Conservation (phyloP, 2,888 invertebrate species). For the Lissonota sp. region DNA sequence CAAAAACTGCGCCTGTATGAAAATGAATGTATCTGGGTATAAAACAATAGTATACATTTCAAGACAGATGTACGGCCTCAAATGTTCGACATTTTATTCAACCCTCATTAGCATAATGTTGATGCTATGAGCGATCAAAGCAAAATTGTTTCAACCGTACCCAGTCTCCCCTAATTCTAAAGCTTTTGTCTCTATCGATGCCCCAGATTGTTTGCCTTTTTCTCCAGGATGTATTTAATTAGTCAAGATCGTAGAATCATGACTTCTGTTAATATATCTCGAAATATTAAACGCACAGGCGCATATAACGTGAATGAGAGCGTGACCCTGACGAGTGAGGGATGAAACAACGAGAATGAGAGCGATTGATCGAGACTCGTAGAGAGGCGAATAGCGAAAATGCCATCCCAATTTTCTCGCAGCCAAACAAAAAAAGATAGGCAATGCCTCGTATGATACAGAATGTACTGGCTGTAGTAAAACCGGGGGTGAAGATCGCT, state of each 20-base stretch:
- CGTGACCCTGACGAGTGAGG: constrained; percentile 30
- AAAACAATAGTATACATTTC: too few relatives aligned
- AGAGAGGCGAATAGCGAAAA: not conserved
- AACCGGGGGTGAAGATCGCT: not conserved
- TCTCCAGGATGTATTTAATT: too few relatives aligned
- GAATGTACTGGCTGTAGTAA: constrained; percentile 2
- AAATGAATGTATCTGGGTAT: too few relatives aligned
- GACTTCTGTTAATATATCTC: not conserved
- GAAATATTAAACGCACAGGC: not conserved
- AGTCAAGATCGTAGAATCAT: not conserved
- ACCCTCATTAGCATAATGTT: too few relatives aligned
- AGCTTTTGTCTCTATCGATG: too few relatives aligned
- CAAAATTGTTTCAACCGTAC: too few relatives aligned
- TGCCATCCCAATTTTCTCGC: constrained; percentile 56
- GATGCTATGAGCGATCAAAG: too few relatives aligned
- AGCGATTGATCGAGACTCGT: constrained; percentile 1
- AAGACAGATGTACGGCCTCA: too few relatives aligned
- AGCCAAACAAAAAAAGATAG: constrained; percentile 31
- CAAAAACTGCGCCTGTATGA: too few relatives aligned
- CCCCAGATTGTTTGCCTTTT: too few relatives aligned
- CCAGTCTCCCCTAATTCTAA: too few relatives aligned
- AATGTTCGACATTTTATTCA: too few relatives aligned
- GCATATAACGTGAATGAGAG: not conserved
- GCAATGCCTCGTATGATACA: not conserved
- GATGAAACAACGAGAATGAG: constrained; percentile 21